Evolutionary conservation across 2,797 vertebrate genomes (phyloP).

Genomic region (Sebastolobus alascanus): DNA sequence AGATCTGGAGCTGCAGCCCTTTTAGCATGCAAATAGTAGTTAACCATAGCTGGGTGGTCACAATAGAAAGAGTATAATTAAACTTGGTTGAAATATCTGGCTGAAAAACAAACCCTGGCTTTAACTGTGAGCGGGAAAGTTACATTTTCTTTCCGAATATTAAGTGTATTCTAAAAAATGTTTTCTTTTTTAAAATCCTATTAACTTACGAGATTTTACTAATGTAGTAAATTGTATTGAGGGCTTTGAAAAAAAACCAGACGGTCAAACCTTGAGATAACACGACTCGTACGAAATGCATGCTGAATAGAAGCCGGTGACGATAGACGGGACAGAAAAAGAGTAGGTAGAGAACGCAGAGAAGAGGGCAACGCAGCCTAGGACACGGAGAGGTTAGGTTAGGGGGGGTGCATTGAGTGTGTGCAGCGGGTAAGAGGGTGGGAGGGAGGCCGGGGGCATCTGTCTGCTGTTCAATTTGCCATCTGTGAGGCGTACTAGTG

Average conservation of each 20-base stretch:
- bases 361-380: conserved; percentile 25
- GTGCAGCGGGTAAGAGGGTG: conserved; percentile 56
- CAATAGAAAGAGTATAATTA: not conserved
- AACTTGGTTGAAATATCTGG: not conserved
- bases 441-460: conserved; percentile 71
- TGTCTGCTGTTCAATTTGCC: conserved; percentile 84
- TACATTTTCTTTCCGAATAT: not conserved
- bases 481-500: conserved; percentile 87
- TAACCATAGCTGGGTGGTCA: not conserved
- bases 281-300: not conserved
- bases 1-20: not conserved
- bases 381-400: conserved; percentile 47
- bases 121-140: not conserved
- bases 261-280: conserved; percentile 11
- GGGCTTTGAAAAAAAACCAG: not conserved
- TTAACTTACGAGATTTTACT: not conserved
- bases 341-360: not conserved
- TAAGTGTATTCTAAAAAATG: not conserved
- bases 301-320: conserved; percentile 10
- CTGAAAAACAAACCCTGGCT: not conserved
- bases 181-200: not conserved
- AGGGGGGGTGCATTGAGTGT: conserved; percentile 38
- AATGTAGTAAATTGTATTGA: not conserved
- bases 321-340: not conserved
- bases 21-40: not conserved